A percentile compares a stretch with the other conserved stretches of the same genome.
Evolutionary conservation across 92 coral and sea anemone species (phyloP).

Genomic region (Micromussa lordhowensis): DNA sequence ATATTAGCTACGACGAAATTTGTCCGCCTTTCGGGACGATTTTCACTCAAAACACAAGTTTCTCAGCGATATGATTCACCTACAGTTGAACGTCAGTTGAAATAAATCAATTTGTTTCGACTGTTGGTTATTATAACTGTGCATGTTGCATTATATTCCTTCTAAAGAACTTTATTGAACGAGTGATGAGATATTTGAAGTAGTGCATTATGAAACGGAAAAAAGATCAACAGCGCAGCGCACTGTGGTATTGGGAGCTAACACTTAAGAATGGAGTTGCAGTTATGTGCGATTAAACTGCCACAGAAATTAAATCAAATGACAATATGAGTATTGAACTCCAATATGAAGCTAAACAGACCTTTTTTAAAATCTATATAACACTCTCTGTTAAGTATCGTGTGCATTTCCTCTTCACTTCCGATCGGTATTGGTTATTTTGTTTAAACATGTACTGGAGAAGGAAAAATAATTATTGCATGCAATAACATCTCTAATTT

Average conservation of each 20-base stretch:
- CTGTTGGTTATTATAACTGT: background rate
- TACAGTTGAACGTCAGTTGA: background rate
- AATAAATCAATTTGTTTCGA: background rate
- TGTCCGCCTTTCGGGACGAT: background rate
- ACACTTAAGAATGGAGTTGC: background rate
- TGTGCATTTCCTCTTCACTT: background rate
- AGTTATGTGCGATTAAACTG: background rate
- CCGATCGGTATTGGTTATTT: background rate
- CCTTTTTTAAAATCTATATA: background rate
- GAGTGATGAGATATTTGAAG: background rate
- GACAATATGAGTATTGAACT: background rate
- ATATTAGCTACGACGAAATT: background rate
- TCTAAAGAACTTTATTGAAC: background rate
- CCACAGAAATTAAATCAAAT: background rate
- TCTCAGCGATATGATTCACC: background rate
- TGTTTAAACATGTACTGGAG: background rate
- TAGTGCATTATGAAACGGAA: background rate
- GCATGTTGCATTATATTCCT: background rate
- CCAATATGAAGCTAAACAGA: background rate
- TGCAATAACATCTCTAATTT: too few species aligned
- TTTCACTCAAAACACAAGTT: background rate
- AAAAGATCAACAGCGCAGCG: background rate
- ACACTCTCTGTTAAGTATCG: background rate
- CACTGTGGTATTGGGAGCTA: background rate
- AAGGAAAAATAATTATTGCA: too few species aligned